Evolutionary conservation across 2,888 invertebrate genomes (phyloP), one percentile per base, ranked within the genome.

Genomic region (Lasioglossum oenotherae): DNA sequence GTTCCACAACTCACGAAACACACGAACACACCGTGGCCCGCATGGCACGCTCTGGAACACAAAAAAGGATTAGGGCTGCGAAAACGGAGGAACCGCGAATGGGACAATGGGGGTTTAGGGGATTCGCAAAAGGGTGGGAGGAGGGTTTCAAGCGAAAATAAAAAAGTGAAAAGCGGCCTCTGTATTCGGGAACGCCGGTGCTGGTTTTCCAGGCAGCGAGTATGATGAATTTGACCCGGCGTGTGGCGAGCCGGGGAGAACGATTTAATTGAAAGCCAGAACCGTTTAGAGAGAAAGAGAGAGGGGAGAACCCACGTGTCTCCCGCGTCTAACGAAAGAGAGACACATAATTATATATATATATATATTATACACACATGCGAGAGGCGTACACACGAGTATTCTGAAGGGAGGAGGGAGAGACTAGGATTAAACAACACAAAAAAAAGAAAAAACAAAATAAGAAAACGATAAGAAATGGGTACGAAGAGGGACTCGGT

Each of bases 401-500:
- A 80, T 78, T 67, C 64, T 38, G 74, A 81, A 80, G 80, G 76
- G 72, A 80, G 76, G 72, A 82, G 79, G 83, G 80, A 83, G 81
- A 87, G 81, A 81, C 74, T 86, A 84, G 82, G 80, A 77, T 88
- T 86, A 84, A n/a, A 84, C 12, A 10, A 53, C 46, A 53, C n/a
- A 57, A 10, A 10, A 57, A 57, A 57, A 6, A 16, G 31, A 31
- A 64, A 31, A 12, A 64, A 64, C 64, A 64, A 64, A 31, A 14
- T 64, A 64, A 6, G 14, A 31, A 64, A 64, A 64, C 31, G 64
- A 64, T 64, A 57, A n/a, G 57, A 74, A 74, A 82, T 67, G 67
- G 81, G 80, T 82, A 91, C 87, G 87, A 88, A 78, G 83, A 87
- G 88, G 89, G 89, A 88, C 89, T 91, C 88, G 88, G 86, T 75